Percentiles rank a stretch among this genome's conserved stretches.
Evolutionary conservation across 2,888 invertebrate species (phyloP).

Genomic region (Drosophila kokeensis): DNA sequence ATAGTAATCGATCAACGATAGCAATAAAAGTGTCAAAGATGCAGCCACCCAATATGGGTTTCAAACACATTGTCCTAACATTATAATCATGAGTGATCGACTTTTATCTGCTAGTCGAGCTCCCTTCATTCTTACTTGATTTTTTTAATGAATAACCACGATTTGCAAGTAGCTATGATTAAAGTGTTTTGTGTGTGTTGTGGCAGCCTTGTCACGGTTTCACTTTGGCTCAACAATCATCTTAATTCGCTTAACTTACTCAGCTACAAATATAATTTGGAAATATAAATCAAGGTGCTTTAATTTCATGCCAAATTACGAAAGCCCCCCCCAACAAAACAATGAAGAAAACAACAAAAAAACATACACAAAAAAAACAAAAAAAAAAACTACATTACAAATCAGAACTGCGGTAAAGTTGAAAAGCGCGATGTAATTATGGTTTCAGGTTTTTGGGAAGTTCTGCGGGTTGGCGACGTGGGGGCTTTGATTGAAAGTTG

Average conservation of each 20-base stretch:
- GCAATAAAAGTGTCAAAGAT: not conserved
- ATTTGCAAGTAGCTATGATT: not conserved
- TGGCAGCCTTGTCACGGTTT: conserved; percentile 2
- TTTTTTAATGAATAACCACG: not conserved
- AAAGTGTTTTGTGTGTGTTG: not conserved
- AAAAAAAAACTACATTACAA: conserved; percentile 63
- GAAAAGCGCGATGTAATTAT: conserved; percentile 74
- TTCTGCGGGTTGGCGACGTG: not conserved
- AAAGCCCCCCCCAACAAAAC: conserved; percentile 19
- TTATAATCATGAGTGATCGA: not conserved
- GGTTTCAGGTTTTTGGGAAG: conserved; percentile 25
- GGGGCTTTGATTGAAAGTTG: conserved; percentile 72
- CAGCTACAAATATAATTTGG: conserved; percentile 20
- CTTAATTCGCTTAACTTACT: conserved; percentile 18
- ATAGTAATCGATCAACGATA: not conserved
- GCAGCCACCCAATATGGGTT: not conserved
- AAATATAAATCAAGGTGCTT: conserved; percentile 60
- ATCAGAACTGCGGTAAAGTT: conserved; percentile 76
- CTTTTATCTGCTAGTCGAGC: not conserved
- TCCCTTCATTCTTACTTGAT: not conserved
- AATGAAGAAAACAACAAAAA: conserved; percentile 10
- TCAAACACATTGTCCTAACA: not conserved
- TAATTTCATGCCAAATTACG: conserved; percentile 56
- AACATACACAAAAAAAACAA: conserved; percentile 12
- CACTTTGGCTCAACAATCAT: conserved; percentile 1